A percentile compares a stretch with the other conserved stretches of the same genome.
These are phyloP conservation scores for Blastomussa wellsi DNA, from an alignment of 92 coral and sea anemone species.

Conservation along the genomic window DNA sequence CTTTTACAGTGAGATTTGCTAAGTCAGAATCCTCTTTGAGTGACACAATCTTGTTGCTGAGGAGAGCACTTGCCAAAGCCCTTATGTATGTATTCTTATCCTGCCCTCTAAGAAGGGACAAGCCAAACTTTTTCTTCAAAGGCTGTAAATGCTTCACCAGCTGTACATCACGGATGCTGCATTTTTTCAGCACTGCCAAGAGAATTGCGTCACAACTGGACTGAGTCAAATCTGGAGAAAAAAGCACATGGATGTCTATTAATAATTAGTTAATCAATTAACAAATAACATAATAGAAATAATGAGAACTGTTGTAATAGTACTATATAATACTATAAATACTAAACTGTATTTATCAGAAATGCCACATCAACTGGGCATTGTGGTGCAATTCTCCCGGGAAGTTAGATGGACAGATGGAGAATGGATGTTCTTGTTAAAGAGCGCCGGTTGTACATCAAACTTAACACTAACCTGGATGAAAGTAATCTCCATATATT, in stretches of 20 bases:
- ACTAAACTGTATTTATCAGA: background rate
- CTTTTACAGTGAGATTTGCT: slow-evolving; percentile 21
- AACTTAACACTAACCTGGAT: slow-evolving; percentile 34
- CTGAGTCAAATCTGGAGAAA: slow-evolving; percentile 18
- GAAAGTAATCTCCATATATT: slow-evolving; percentile 30
- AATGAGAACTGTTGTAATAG: background rate
- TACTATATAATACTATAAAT: background rate
- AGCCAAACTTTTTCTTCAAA: slow-evolving; percentile 24
- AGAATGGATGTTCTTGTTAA: background rate
- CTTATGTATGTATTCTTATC: slow-evolving; percentile 12
- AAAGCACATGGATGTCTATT: slow-evolving; percentile 1
- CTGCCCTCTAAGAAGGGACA: slow-evolving; percentile 37
- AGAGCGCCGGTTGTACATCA: too few relatives aligned
- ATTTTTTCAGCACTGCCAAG: slow-evolving; percentile 12
- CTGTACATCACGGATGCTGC: slow-evolving; percentile 24
- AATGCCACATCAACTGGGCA: slow-evolving; percentile 17
- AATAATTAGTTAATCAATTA: slow-evolving; percentile 1
- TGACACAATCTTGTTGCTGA: slow-evolving; percentile 17
- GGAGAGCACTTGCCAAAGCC: slow-evolving; percentile 21
- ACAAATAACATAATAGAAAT: background rate
- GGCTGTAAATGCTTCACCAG: slow-evolving; percentile 34
- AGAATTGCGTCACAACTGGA: slow-evolving; percentile 18
- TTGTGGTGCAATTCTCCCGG: background rate
- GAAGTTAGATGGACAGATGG: background rate
- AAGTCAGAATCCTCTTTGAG: slow-evolving; percentile 21